Evolutionary conservation across 1,140 invertebrate species (phyloP), one percentile per base, ranked within the genome.

Genomic region (Kradibia gibbosae): DNA sequence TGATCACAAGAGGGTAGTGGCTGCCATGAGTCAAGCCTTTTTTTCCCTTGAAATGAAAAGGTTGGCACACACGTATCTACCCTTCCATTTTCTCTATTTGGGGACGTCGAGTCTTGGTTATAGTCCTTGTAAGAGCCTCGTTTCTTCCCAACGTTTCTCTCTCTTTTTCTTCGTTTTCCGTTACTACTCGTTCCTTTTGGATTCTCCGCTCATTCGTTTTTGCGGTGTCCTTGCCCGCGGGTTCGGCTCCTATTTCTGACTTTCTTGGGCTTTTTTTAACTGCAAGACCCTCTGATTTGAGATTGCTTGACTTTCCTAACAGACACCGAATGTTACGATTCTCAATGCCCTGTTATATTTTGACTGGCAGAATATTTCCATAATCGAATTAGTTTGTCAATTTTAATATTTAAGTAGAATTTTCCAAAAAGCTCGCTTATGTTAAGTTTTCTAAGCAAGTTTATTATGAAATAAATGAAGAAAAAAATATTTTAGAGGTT

Each of bases 61-160:
- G 22, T 53, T 53, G 10, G 10, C 50, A 53, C 50, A 22, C 50
- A 17, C 15, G 15, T 53, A 53, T 22, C 50, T 53, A 53, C 50
- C 50, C 50, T 17, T 53, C 20, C 15, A 22, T 53, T 53, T 53
- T 53, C 10, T 53, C 50, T 53, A 53, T 53, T 20, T 22, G 50
- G 50, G 50, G 50, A 53, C 50, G 50, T 53, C 50, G 10, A 22
- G 13, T 20, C 50, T 53, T 4, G 13, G 50, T n/a, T 53, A 53
- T 53, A 11, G 50, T 53, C 50, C 10, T 17, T 53, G 10, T 53
- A 53, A 20, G 42, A 13, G 42, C 42, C 42, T 5, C 5, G 42
- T 8, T 57, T 80, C 55, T 70, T 80, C 60, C 80, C 80, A 74
- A 71, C 42, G 57, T 72, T 72, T 70, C n/a, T 48, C 55, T 77